Percentiles rank a stretch among this genome's conserved stretches.
Conservation (phyloP, 2,113 vertebrate genomes). For the Petroica traversi region DNA sequence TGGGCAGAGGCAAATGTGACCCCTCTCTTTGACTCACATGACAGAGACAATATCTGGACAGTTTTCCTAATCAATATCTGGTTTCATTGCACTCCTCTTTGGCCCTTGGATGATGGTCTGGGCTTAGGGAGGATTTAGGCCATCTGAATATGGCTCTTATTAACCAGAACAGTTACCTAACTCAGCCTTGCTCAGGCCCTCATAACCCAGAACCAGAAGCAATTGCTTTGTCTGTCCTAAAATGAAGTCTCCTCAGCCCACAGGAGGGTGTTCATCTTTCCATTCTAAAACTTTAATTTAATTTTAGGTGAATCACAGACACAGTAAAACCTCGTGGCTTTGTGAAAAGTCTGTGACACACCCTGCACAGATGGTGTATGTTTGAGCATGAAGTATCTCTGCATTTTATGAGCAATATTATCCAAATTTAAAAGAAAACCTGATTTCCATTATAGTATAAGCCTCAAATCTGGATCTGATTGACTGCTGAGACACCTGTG, state of each 20-base stretch:
- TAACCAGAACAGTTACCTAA: conserved; percentile 27
- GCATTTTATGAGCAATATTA: not conserved
- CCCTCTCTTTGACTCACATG: not conserved
- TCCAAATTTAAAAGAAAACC: not conserved
- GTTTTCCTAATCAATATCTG: not conserved
- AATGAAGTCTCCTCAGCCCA: not conserved
- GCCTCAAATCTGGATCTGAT: not conserved
- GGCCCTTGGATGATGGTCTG: not conserved
- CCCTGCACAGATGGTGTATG: not conserved
- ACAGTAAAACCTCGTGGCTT: not conserved
- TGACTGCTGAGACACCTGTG: not conserved
- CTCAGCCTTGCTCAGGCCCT: not conserved
- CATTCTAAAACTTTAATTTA: not conserved
- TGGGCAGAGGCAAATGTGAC: not conserved
- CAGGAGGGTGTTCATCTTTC: not conserved
- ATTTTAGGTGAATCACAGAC: not conserved
- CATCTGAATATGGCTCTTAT: not conserved
- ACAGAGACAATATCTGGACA: not conserved
- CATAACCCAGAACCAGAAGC: not conserved
- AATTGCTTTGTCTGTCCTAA: not conserved
- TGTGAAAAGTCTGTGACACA: not conserved
- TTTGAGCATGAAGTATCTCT: not conserved
- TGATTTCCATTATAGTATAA: not conserved
- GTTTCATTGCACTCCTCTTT: not conserved
- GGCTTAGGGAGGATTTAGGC: not conserved